Evolutionary conservation across 2,113 vertebrate species (phyloP).

Genomic region (Hoplias malabaricus): DNA sequence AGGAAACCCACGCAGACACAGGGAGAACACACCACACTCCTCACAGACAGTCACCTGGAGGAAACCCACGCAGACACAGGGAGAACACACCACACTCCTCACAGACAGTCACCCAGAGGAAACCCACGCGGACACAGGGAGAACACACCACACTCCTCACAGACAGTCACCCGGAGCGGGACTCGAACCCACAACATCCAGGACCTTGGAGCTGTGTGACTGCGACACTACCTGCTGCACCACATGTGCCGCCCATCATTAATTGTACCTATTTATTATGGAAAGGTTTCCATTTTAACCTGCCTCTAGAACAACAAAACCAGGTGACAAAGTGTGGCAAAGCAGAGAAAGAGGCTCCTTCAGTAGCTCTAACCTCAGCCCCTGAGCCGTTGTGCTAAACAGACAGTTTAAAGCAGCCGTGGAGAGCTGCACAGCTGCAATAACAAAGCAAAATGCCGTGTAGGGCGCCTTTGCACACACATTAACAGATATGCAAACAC

Average conservation of each 20-base stretch:
- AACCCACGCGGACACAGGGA: too few species aligned
- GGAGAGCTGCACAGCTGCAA: slow-evolving; percentile 52
- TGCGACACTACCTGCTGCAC: not conserved
- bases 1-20: too few species aligned
- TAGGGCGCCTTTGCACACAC: not conserved
- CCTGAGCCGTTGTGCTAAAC: slow-evolving; percentile 37
- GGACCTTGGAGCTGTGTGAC: too few species aligned
- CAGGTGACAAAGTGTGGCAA: not conserved
- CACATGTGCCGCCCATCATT: not conserved
- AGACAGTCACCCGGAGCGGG: too few species aligned
- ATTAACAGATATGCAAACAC: not conserved
- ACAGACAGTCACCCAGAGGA: too few species aligned
- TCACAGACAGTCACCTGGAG: too few species aligned
- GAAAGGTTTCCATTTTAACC: not conserved
- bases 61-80: too few species aligned
- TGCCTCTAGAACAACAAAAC: not conserved
- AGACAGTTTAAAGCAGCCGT: slow-evolving; percentile 51
- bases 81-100: too few species aligned
- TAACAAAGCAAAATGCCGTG: slow-evolving; percentile 34
- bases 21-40: too few species aligned
- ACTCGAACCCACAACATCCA: too few species aligned
- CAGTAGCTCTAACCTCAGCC: not conserved
- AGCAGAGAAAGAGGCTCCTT: not conserved
- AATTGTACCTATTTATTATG: not conserved
- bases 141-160: too few species aligned